phyloP scores from a whole-genome alignment of 2,113 vertebrate genomes.

The Muntiacus reevesi region DNA sequence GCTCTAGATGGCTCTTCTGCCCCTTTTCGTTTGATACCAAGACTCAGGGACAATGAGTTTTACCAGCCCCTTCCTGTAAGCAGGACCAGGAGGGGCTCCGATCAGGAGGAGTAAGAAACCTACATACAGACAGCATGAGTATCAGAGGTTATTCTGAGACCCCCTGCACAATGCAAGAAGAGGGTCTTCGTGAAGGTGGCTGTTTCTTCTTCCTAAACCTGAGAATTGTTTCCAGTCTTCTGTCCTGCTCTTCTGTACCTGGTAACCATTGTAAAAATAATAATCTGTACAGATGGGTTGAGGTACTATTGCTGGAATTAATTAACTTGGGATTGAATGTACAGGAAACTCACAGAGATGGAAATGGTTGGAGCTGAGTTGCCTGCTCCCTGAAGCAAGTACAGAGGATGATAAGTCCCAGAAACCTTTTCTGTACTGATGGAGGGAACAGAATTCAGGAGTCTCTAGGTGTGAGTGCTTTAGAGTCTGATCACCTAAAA shows the following conservation, averaged over 20 bases:
- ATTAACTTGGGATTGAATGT: neutral
- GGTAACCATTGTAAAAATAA: neutral
- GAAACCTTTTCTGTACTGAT: neutral
- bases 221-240: neutral
- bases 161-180: neutral
- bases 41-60: neutral
- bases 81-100: neutral
- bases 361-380: neutral
- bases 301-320: neutral
- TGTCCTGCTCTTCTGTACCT: neutral
- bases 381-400: too few species aligned
- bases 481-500: neutral
- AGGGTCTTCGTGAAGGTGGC: too few species aligned
- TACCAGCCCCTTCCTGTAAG: neutral
- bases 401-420: neutral
- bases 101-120: neutral
- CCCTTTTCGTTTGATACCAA: neutral
- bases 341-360: neutral
- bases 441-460: neutral
- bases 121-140: neutral
- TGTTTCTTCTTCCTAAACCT: neutral
- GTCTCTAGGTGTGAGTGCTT: neutral
- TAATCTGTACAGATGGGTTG: neutral
- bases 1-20: neutral
- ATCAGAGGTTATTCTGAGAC: neutral